Evolutionary conservation across 1,140 invertebrate genomes (phyloP).

Genomic region (Pachypeltis micranthus): DNA sequence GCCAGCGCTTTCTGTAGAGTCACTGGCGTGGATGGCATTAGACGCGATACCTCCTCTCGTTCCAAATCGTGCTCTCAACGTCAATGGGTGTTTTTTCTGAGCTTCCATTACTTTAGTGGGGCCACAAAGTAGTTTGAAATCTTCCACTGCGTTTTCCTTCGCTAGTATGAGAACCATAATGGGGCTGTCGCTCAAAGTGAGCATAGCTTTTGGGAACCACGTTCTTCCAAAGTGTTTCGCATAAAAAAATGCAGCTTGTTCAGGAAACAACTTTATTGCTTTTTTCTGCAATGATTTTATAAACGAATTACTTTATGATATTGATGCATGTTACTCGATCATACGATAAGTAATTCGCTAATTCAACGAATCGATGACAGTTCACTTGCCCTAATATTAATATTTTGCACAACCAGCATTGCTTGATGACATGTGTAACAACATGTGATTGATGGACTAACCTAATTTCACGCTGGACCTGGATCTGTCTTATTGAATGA

Average conservation of each 20-base stretch:
- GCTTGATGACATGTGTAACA: too few species aligned
- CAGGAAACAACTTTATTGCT: background rate
- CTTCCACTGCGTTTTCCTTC: constrained; percentile 19
- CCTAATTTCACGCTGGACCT: too few species aligned
- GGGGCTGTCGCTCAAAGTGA: constrained; percentile 12
- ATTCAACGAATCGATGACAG: too few species aligned
- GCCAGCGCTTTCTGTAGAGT: background rate
- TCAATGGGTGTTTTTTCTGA: constrained; percentile 7
- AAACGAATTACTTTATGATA: too few species aligned
- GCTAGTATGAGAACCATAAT: constrained; percentile 11
- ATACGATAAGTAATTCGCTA: too few species aligned
- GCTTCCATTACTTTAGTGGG: constrained; percentile 16
- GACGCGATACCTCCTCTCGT: constrained; percentile 12
- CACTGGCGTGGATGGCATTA: constrained; percentile 19
- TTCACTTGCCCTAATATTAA: too few species aligned
- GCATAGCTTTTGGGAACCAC: constrained; percentile 20
- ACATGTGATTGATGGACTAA: too few species aligned
- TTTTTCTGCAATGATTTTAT: constrained; percentile 8
- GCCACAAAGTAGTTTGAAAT: constrained; percentile 17
- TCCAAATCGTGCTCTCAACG: constrained; percentile 17
- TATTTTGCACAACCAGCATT: too few species aligned
- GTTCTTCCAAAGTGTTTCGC: constrained; percentile 18
- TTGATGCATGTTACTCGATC: too few species aligned
- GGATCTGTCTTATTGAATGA: too few species aligned
- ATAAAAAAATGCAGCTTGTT: constrained; percentile 17